These are phyloP conservation scores for Nipponia nippon DNA, from an alignment of 2,113 vertebrate species.

Conservation along the genomic window DNA sequence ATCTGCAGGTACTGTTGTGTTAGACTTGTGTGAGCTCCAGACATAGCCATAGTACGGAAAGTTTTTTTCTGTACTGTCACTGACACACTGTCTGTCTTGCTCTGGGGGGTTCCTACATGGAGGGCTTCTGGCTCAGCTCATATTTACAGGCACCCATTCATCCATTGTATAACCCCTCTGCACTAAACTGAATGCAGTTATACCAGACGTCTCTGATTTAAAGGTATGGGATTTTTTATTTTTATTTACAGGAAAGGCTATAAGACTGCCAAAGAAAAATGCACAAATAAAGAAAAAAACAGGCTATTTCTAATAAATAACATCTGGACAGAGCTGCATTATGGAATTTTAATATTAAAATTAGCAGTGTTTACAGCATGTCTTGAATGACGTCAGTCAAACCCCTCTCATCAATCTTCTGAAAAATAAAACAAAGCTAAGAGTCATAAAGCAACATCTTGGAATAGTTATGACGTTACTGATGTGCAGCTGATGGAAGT, in stretches of 20 bases:
- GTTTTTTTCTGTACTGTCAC: neutral
- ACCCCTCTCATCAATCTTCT: neutral
- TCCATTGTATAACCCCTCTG: neutral
- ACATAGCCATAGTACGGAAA: neutral
- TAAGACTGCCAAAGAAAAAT: neutral
- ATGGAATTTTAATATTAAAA: slow-evolving; percentile 11
- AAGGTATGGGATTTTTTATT: neutral
- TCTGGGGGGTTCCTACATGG: fast-evolving
- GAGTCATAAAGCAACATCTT: slow-evolving; percentile 1
- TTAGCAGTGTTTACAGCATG: neutral
- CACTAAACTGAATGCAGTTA: neutral
- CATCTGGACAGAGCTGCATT: neutral
- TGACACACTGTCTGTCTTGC: neutral
- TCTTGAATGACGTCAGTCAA: neutral
- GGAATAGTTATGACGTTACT: neutral
- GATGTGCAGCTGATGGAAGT: neutral
- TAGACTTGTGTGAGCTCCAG: neutral
- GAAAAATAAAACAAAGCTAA: neutral
- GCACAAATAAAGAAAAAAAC: neutral
- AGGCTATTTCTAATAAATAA: neutral
- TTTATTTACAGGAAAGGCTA: neutral
- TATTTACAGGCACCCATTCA: neutral
- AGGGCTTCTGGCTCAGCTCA: neutral
- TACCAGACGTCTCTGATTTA: neutral
- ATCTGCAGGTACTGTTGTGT: neutral